Evolutionary conservation across 2,888 invertebrate genomes (phyloP).

Genomic region (Lepeophtheirus nordmannii): DNA sequence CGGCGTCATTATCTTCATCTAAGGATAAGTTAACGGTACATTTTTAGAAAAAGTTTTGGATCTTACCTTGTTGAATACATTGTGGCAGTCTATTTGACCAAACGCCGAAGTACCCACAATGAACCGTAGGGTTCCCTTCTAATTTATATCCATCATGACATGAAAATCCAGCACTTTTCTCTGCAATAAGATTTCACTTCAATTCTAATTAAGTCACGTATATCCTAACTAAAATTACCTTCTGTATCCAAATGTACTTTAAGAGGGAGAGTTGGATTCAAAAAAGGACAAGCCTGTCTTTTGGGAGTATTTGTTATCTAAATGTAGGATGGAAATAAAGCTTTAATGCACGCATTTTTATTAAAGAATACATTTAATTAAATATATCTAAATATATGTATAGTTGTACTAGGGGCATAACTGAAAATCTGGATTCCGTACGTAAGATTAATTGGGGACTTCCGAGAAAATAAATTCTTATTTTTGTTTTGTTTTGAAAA

Average conservation of each 20-base stretch:
- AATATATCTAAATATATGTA: too few species aligned
- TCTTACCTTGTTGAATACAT: neutral
- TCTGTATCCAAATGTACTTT: neutral
- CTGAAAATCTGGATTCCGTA: too few species aligned
- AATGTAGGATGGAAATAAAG: too few species aligned
- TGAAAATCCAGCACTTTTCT: conserved; percentile 1
- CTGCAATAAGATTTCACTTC: neutral
- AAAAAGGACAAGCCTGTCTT: neutral
- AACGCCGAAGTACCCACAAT: neutral
- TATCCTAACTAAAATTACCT: neutral
- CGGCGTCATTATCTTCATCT: too few species aligned
- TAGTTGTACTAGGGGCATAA: too few species aligned
- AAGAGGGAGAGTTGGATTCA: neutral
- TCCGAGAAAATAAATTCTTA: too few species aligned
- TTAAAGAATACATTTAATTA: too few species aligned
- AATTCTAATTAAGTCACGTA: neutral
- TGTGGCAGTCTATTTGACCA: neutral
- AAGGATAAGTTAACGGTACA: too few species aligned
- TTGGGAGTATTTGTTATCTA: neutral
- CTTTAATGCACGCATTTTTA: too few species aligned
- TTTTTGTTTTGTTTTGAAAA: too few species aligned
- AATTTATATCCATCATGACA: neutral
- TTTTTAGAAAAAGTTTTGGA: neutral
- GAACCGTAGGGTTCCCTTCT: neutral
- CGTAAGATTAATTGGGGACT: too few species aligned